phyloP scores from a whole-genome alignment of 2,888 invertebrate species.

The Papilio protenor region DNA sequence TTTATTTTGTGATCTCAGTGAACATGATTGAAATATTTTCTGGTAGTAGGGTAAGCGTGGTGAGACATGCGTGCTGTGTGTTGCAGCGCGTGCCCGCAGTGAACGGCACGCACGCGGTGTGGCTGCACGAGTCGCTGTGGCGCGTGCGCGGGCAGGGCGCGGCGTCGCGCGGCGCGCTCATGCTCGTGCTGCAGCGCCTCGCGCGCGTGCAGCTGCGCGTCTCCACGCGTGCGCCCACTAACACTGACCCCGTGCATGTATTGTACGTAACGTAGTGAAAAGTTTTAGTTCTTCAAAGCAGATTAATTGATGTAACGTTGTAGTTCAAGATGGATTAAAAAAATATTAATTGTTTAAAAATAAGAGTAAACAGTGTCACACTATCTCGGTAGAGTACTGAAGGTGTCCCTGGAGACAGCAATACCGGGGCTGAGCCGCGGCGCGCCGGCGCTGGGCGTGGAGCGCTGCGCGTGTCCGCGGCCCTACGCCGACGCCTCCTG shows the following conservation, averaged over 20 bases:
- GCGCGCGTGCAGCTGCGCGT: conserved; percentile 91
- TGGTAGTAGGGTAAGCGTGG: not conserved
- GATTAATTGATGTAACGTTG: not conserved
- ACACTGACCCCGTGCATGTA: conserved; percentile 65
- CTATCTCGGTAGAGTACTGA: conserved; percentile 78
- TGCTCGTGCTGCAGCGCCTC: conserved; percentile 96
- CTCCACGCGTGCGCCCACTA: conserved; percentile 65
- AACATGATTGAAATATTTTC: not conserved
- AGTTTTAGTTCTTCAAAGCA: not conserved
- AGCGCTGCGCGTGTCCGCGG: conserved; percentile 92
- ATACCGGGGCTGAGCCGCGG: conserved; percentile 87
- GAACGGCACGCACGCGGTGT: conserved; percentile 83
- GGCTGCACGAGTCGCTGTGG: conserved; percentile 93
- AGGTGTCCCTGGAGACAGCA: conserved; percentile 93
- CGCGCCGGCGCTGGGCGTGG: conserved; percentile 91
- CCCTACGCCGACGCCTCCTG: conserved; percentile 95
- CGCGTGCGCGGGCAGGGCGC: conserved; percentile 75
- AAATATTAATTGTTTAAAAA: not conserved
- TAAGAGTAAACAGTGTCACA: not conserved
- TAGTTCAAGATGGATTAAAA: not conserved
- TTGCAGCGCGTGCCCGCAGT: conserved; percentile 69
- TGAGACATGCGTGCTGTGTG: not conserved
- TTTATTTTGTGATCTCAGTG: too few species aligned
- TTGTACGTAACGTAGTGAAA: conserved; percentile 55
- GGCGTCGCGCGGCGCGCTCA: conserved; percentile 89